Base-by-base conservation (phyloP, 2,888 invertebrate genomes). In the Melolontha melolontha region DNA sequence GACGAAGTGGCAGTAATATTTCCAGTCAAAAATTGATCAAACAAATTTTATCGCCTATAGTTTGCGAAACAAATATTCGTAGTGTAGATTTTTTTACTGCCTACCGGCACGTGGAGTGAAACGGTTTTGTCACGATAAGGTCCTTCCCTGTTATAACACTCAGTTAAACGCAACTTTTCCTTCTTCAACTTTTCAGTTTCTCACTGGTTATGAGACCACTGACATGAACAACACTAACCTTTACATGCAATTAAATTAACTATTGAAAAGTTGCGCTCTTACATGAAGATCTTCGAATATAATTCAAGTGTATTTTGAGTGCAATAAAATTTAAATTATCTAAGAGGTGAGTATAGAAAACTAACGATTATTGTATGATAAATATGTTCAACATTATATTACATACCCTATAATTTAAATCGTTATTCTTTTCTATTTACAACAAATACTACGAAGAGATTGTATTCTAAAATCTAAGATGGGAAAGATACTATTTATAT, bases 61-160 rank as follows among this genome's bases (percentile, higher is more conserved):
- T 63, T 54, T 63, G 34, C 63, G 17, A 67, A 42, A 44, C 17
- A 51, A 57, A 44, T 44, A 55, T 34, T 47, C 55, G 8, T 34
- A 27, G 41, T 40, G 57, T 8, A 54, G 29, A 62, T 40, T 55
- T 64, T 54, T 65, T 59, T 42, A 50, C 49, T 34, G 52, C 44
- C 41, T 14, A 64, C 55, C 49, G 54, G 47, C 67, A 64, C 55
- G 67, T 64, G 67, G 54, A 55, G 54, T 39, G 40, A 40, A 67
- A 64, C 64, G 54, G 54, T 54, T 54, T 55, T 64, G 52, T 63
- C 64, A 67, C 67, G 67, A 67, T 67, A 64, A 64, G 49, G 42
- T 42, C 29, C 29, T 64, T 51, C 41, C 29, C 66, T 40, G 12
- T 29, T 44, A 22, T 59, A 27, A 44, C 44, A 29, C 47, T 42